Conservation (phyloP, 2,113 vertebrate species). For the Craseonycteris thonglongyai region DNA sequence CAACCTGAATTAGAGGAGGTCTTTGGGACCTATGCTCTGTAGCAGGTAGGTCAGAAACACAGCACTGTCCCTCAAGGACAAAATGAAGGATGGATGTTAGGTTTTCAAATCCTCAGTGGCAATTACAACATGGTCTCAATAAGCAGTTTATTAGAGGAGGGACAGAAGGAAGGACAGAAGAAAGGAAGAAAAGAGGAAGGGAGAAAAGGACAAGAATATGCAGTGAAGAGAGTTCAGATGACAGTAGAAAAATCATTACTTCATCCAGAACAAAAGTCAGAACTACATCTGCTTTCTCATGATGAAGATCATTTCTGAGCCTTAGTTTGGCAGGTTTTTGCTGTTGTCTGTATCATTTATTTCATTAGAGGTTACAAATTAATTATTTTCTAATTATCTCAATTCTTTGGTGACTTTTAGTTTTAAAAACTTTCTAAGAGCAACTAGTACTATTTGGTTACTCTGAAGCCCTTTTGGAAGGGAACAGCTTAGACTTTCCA, state of each 20-base stretch:
- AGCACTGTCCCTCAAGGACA: background rate
- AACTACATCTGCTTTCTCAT: background rate
- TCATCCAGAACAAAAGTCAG: background rate
- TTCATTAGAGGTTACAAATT: background rate
- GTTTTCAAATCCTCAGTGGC: background rate
- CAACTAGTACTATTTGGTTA: background rate
- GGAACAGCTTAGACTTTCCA: background rate
- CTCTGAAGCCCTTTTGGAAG: background rate
- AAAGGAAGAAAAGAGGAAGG: too few relatives aligned
- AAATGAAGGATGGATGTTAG: background rate
- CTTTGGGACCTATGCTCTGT: background rate
- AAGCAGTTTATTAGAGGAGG: background rate
- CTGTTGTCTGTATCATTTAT: background rate
- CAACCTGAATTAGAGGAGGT: background rate
- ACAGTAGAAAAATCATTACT: fast-evolving
- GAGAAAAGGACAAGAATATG: too few relatives aligned
- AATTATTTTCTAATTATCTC: background rate
- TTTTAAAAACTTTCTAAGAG: background rate
- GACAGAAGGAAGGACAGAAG: too few relatives aligned
- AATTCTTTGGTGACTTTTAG: background rate
- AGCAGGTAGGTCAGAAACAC: background rate
- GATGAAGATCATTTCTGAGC: background rate
- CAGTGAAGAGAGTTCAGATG: background rate
- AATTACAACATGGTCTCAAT: background rate
- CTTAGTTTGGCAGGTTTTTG: background rate